phyloP scores from a whole-genome alignment of 2,113 vertebrate genomes.

The Crotalus horridus region DNA sequence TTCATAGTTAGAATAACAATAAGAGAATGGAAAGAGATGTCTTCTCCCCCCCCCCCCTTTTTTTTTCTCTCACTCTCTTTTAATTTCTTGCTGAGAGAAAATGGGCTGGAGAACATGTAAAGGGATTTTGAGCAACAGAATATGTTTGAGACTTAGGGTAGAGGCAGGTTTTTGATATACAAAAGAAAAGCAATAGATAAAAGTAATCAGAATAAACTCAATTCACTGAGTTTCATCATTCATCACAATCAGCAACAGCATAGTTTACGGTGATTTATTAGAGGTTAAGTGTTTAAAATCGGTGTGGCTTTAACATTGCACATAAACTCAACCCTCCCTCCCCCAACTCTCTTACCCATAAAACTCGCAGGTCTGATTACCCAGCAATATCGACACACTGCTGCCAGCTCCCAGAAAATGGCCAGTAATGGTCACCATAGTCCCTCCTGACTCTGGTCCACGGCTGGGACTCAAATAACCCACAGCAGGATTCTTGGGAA shows the following conservation, averaged over 20 bases:
- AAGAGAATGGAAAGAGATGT: background rate
- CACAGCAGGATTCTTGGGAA: conserved; percentile 81
- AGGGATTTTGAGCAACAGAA: background rate
- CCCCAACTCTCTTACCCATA: conserved; percentile 76
- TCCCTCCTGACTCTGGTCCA: conserved; percentile 94
- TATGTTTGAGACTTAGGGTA: background rate
- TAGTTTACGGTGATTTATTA: conserved; percentile 15
- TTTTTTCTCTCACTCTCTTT: background rate
- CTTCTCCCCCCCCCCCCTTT: background rate
- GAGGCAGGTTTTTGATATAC: background rate
- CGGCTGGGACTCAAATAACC: conserved; percentile 83
- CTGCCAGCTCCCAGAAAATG: conserved; percentile 91
- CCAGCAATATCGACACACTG: conserved; percentile 84
- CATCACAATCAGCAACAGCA: background rate
- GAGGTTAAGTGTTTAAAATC: background rate
- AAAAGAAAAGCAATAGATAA: conserved; percentile 10
- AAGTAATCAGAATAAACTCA: background rate
- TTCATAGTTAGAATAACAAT: background rate
- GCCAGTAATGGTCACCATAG: conserved; percentile 91
- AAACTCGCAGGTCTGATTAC: conserved; percentile 96
- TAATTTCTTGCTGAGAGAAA: background rate
- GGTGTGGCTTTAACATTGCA: background rate
- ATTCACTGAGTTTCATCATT: conserved; percentile 14
- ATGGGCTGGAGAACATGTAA: background rate
- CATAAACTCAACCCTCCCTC: background rate